Percentiles rank a stretch among this genome's conserved stretches.
These are phyloP conservation scores for Zaprionus ornatus DNA, from an alignment of 1,140 invertebrate genomes.

Conservation along the genomic window DNA sequence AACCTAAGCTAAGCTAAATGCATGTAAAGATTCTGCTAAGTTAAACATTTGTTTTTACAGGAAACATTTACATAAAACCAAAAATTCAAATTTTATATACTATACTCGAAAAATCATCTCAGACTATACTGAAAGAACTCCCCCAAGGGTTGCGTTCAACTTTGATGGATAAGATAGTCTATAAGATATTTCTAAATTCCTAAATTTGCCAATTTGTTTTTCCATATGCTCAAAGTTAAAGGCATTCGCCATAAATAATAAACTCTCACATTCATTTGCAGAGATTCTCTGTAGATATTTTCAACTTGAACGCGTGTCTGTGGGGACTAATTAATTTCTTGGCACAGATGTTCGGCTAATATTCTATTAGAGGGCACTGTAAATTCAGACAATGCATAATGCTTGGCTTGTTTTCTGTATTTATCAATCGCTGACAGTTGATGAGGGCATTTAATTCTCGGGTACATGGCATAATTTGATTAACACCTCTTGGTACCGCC, in stretches of 20 bases:
- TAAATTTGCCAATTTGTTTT: constrained; percentile 15
- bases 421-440: constrained; percentile 43
- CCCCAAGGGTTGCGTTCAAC: not conserved
- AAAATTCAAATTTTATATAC: too few relatives aligned
- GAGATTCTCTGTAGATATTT: constrained; percentile 4
- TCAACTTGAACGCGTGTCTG: constrained; percentile 4
- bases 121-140: not conserved
- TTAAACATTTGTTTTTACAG: too few relatives aligned
- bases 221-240: constrained; percentile 1
- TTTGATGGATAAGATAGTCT: constrained; percentile 6
- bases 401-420: constrained; percentile 24
- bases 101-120: too few relatives aligned
- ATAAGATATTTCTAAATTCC: not conserved
- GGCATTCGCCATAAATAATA: constrained; percentile 26
- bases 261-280: not conserved
- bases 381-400: constrained; percentile 23
- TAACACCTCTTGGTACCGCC: constrained; percentile 61
- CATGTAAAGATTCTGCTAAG: too few relatives aligned
- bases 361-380: constrained; percentile 5
- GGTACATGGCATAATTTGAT: constrained; percentile 50
- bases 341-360: constrained; percentile 54
- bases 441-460: constrained; percentile 26
- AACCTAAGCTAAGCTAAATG: not conserved
- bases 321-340: constrained; percentile 69
- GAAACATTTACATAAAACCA: too few relatives aligned